These are phyloP conservation scores for Sitodiplosis mosellana DNA, from an alignment of 1,140 invertebrate species.

Conservation along the genomic window DNA sequence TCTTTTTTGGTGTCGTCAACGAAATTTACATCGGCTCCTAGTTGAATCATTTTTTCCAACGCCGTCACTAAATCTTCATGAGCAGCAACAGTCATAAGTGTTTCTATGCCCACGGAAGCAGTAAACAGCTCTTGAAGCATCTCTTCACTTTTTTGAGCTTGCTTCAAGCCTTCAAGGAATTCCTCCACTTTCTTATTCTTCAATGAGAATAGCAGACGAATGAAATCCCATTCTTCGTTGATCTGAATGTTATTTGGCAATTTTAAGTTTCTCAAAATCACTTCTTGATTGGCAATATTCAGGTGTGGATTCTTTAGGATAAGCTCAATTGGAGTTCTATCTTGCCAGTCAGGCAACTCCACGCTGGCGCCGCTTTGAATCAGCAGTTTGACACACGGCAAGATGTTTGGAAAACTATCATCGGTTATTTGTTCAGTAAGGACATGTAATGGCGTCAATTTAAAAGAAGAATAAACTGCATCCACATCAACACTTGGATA, in stretches of 20 bases:
- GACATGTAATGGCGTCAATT: conserved; percentile 39
- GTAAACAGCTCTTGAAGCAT: conserved; percentile 4
- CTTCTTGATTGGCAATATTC: conserved; percentile 20
- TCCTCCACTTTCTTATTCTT: conserved; percentile 33
- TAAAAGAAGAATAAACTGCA: conserved; percentile 29
- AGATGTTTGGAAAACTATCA: conserved; percentile 25
- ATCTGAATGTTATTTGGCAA: conserved; percentile 6
- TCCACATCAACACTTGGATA: conserved; percentile 29
- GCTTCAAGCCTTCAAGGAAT: conserved; percentile 28
- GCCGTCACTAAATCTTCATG: conserved; percentile 35
- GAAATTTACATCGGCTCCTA: conserved; percentile 31
- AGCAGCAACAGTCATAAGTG: conserved; percentile 38
- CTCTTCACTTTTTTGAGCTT: background rate
- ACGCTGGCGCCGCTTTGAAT: conserved; percentile 38
- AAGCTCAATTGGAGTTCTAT: conserved; percentile 39
- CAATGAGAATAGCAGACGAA: conserved; percentile 32
- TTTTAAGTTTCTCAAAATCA: conserved; percentile 28
- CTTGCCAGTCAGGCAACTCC: conserved; percentile 38
- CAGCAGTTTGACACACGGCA: conserved; percentile 29
- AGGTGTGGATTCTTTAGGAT: conserved; percentile 36
- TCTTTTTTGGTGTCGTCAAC: background rate
- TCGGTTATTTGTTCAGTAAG: conserved; percentile 37
- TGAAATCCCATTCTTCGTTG: conserved; percentile 19
- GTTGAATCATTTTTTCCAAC: conserved; percentile 31
- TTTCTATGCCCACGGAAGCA: conserved; percentile 31